A percentile compares a stretch with the other conserved stretches of the same genome.
Conservation (phyloP, 2,797 vertebrate genomes). For the Phaenicophaeus curvirostris region DNA sequence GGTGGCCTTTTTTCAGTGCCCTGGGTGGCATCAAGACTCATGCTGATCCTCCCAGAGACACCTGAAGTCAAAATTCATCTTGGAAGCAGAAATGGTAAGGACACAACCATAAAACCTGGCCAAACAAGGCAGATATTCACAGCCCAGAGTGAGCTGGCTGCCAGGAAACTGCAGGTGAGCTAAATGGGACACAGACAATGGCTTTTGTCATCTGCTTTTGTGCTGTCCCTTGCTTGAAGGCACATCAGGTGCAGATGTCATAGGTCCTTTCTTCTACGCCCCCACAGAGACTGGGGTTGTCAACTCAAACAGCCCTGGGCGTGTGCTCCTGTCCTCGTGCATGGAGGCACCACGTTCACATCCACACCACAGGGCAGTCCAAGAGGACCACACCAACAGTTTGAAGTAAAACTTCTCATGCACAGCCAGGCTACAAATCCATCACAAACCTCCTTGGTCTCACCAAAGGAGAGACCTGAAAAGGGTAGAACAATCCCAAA, state of each 20-base stretch:
- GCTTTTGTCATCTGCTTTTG: neutral
- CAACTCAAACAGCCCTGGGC: neutral
- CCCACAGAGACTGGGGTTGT: neutral
- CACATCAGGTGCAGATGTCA: neutral
- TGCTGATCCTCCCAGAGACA: neutral
- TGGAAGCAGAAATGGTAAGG: constrained; percentile 50
- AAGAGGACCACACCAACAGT: neutral
- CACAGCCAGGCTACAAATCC: neutral
- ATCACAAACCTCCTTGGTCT: neutral
- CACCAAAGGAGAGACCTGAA: neutral
- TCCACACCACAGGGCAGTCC: neutral
- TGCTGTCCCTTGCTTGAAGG: neutral
- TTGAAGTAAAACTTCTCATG: accelerated
- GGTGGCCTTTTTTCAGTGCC: neutral
- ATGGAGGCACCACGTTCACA: neutral
- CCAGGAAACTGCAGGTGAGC: neutral
- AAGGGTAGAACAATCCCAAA: neutral
- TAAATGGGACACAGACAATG: neutral
- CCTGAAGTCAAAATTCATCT: neutral
- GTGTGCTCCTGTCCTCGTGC: accelerated
- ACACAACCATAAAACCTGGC: neutral
- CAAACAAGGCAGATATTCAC: neutral
- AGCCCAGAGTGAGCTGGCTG: neutral
- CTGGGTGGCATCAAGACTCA: neutral
- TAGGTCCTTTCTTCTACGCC: neutral